phyloP scores from a whole-genome alignment of 1,140 invertebrate species.

The Drosophila ananassae region DNA sequence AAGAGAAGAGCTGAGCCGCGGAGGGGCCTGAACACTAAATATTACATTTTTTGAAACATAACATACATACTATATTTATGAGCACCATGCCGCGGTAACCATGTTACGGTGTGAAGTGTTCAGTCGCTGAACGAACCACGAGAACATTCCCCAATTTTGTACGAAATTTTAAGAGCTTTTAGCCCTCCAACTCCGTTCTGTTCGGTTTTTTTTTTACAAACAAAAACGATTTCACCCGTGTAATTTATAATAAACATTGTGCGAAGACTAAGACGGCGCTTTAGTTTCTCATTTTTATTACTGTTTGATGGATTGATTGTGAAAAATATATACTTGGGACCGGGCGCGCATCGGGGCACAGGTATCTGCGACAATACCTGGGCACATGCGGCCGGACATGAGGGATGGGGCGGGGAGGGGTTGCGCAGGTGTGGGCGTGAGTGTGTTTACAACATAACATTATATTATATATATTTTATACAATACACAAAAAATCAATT shows the following conservation, averaged over 20 bases:
- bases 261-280: constrained; percentile 2
- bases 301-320: constrained; percentile 41
- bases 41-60: constrained; percentile 2
- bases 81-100: too few species aligned
- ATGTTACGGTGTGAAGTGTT: too few species aligned
- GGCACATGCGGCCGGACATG: constrained; percentile 12
- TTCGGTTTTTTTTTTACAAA: constrained; percentile 9
- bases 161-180: constrained; percentile 24
- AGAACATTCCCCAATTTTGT: constrained; percentile 12
- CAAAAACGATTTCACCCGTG: constrained; percentile 26
- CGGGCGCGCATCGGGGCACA: constrained; percentile 18
- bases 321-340: constrained; percentile 50
- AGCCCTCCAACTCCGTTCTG: constrained; percentile 21
- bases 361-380: constrained; percentile 34
- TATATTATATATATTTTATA: constrained; percentile 62
- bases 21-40: not conserved
- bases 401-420: constrained; percentile 20
- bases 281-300: constrained; percentile 43
- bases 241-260: constrained; percentile 50
- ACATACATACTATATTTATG: not conserved
- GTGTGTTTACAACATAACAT: constrained; percentile 58
- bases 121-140: not conserved
- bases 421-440: not conserved
- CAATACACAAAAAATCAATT: constrained; percentile 60
- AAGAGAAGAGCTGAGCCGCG: not conserved